Base-by-base conservation (phyloP, 2,888 invertebrate genomes). In the Plusia festucae region DNA sequence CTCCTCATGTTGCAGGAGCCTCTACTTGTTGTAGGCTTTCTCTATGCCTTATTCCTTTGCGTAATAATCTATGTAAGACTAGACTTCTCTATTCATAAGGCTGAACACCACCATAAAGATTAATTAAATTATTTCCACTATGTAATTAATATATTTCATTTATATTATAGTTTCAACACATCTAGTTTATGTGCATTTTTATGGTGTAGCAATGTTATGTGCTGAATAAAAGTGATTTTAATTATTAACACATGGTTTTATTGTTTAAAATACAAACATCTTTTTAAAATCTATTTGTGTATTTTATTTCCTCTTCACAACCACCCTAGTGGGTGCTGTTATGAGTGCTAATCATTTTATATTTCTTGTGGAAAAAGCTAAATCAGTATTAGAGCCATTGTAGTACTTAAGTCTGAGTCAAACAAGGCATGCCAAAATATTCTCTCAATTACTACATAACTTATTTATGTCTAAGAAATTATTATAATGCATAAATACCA, bases 21-120 rank as follows among this genome's bases (percentile, higher is more conserved):
- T 0, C 89, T 99, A 46, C 93, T 99, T 59, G 97, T 99, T 30
- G 97, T 98, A 68, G 95, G 96, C 27, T 99, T 99, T 82, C 96
- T 99, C 78, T 99, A 98, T 90, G 92, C 98, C 46, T 94, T 99
- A 75, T 99, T 99, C 95, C 87, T 99, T 61, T 94, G 97, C 83
- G 98, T 99, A 64, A 99, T 99, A 88, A 95, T 99, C 83, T 99
- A 99, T 94, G 98, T 99, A 70, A 96, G 99, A 82, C 95, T 99
- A 88, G 99, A 99, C 95, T 99, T 99, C 94, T 98, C 99, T 65
- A 99, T 99, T 82, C 96, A 96, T 82, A 97, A 97, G 90, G 96
- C 96, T 88, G 96, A 96, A 82, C 95, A 95, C 81, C 93, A 90
- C 71, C 93, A 93, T 85, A 96, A 95, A 84, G 96, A 96, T 73